These are phyloP conservation scores for Junco hyemalis DNA, from an alignment of 2,113 vertebrate species.

Conservation along the genomic window DNA sequence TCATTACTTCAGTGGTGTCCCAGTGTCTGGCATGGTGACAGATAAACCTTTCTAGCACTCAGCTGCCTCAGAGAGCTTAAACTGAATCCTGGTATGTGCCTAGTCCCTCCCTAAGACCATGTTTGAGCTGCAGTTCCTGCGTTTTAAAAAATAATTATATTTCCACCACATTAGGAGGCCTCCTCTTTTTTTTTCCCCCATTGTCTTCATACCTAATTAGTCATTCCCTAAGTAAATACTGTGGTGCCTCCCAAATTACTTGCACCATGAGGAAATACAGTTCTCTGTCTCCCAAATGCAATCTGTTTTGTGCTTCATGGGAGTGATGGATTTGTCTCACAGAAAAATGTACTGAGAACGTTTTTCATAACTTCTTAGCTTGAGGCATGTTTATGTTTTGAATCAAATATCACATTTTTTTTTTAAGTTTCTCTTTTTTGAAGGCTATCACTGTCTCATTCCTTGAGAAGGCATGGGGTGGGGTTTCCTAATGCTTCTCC, in stretches of 20 bases:
- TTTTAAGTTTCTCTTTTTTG: background rate
- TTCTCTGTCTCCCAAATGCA: background rate
- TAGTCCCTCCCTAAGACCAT: background rate
- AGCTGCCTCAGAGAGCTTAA: background rate
- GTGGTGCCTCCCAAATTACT: background rate
- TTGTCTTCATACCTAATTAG: slow-evolving; percentile 31
- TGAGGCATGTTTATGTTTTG: slow-evolving; percentile 16
- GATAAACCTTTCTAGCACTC: slow-evolving; percentile 3
- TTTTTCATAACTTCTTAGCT: slow-evolving; percentile 23
- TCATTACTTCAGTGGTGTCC: background rate
- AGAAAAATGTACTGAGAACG: background rate
- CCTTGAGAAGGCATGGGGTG: background rate
- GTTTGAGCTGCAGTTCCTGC: slow-evolving; percentile 8
- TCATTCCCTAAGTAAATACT: slow-evolving; percentile 46
- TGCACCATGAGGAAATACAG: background rate
- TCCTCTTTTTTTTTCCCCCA: rapidly evolving
- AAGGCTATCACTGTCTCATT: background rate
- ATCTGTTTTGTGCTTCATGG: background rate
- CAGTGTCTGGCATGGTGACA: background rate
- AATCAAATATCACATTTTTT: background rate
- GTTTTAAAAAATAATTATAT: slow-evolving; percentile 16
- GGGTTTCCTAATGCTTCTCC: background rate
- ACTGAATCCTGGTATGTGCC: background rate
- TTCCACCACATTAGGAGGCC: background rate
- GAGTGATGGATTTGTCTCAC: slow-evolving; percentile 22